phyloP scores from a whole-genome alignment of 2,888 invertebrate species.

The Neria commutata region DNA sequence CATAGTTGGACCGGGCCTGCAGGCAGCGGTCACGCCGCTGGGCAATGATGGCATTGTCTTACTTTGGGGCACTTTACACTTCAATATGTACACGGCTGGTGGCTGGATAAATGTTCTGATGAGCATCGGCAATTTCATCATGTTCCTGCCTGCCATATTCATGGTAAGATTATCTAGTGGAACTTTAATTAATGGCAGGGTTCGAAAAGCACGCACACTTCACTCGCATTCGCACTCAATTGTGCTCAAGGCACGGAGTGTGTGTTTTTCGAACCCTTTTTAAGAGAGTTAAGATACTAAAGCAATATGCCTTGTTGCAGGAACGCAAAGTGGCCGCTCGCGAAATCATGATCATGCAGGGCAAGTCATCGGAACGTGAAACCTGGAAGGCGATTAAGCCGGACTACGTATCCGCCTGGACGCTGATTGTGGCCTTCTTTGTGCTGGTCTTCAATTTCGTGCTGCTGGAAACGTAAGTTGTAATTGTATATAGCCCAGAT shows the following conservation, averaged over 20 bases:
- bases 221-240: neutral
- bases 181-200: neutral
- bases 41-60: slow-evolving; percentile 70
- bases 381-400: slow-evolving; percentile 75
- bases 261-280: neutral
- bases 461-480: slow-evolving; percentile 76
- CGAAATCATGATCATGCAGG: slow-evolving; percentile 79
- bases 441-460: slow-evolving; percentile 88
- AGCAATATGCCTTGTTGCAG: slow-evolving; percentile 34
- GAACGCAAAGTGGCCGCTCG: slow-evolving; percentile 76
- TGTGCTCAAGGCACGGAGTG: neutral
- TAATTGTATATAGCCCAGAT: slow-evolving; percentile 70
- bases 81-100: slow-evolving; percentile 87
- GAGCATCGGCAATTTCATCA: slow-evolving; percentile 72
- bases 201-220: no score
- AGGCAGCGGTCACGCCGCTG: slow-evolving; percentile 79
- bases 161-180: slow-evolving; percentile 60
- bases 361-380: slow-evolving; percentile 74
- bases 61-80: slow-evolving; percentile 65
- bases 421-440: slow-evolving; percentile 80
- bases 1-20: slow-evolving; percentile 83
- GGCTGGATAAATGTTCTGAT: slow-evolving; percentile 84
- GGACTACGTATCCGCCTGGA: slow-evolving; percentile 78
- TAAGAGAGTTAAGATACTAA: slow-evolving; percentile 1
- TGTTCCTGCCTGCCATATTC: slow-evolving; percentile 78